Evolutionary conservation across 2,113 vertebrate genomes (phyloP).

Genomic region (Callorhinus ursinus): DNA sequence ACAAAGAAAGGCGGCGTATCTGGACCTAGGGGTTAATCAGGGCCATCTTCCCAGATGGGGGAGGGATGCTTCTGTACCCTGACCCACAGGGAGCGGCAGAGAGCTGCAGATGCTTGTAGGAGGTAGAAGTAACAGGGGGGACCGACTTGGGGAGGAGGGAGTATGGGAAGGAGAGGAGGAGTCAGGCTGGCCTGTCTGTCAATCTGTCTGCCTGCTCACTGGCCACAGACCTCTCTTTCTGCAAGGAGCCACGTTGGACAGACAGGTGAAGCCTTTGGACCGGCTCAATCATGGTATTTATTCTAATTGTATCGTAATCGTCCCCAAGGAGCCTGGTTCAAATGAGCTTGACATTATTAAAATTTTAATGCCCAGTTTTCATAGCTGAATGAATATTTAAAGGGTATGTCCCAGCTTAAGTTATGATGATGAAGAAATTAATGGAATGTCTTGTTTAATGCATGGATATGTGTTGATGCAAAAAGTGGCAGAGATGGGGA

Average conservation of each 20-base stretch:
- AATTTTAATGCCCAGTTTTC: conserved; percentile 94
- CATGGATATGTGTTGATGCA: conserved; percentile 87
- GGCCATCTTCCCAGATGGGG: neutral
- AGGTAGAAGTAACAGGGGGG: accelerated
- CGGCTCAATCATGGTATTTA: conserved; percentile 91
- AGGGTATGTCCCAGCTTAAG: conserved; percentile 90
- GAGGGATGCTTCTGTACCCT: accelerated
- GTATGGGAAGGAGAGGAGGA: accelerated
- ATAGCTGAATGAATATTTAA: conserved; percentile 95
- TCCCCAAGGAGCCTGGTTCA: conserved; percentile 90
- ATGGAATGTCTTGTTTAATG: conserved; percentile 92
- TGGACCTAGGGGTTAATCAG: neutral
- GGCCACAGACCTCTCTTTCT: conserved; percentile 70
- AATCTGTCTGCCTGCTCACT: conserved; percentile 47
- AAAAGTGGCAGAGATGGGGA: conserved; percentile 60
- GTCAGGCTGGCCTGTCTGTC: neutral
- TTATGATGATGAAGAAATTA: conserved; percentile 93
- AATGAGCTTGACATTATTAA: conserved; percentile 94
- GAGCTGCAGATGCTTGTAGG: neutral
- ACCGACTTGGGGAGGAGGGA: neutral
- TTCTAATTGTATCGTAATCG: conserved; percentile 91
- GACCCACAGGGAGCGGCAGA: neutral
- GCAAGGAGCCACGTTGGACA: conserved; percentile 79
- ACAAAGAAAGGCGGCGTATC: neutral
- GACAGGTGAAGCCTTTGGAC: conserved; percentile 87